phyloP scores from a whole-genome alignment of 2,113 vertebrate genomes.

The Heliornis fulica region DNA sequence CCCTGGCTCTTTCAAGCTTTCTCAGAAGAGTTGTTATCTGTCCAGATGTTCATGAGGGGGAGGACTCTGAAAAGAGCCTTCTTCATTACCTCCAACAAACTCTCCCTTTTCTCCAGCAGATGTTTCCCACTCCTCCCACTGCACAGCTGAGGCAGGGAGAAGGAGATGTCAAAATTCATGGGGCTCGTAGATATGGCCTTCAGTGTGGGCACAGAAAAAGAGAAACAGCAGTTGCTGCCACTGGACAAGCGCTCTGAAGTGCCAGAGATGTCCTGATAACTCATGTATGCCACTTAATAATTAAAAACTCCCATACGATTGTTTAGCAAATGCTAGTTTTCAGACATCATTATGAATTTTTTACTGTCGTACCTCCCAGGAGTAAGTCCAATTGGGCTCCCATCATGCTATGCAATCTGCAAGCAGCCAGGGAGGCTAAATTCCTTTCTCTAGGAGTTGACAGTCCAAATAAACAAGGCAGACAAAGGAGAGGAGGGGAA shows the following conservation, averaged over 20 bases:
- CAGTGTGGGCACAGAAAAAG: background rate
- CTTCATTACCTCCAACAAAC: slow-evolving; percentile 38
- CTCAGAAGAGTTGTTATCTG: slow-evolving; percentile 22
- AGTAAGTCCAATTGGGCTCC: background rate
- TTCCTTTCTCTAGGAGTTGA: slow-evolving; percentile 55
- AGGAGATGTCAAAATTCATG: background rate
- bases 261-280: background rate
- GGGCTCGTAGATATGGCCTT: background rate
- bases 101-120: background rate
- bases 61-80: slow-evolving; percentile 19
- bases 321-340: slow-evolving; percentile 9
- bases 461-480: slow-evolving; percentile 65
- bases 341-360: background rate
- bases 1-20: background rate
- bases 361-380: slow-evolving; percentile 36
- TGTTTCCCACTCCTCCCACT: slow-evolving; percentile 47
- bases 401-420: slow-evolving; percentile 4
- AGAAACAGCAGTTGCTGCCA: background rate
- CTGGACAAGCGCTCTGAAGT: background rate
- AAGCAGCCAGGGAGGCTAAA: slow-evolving; percentile 47
- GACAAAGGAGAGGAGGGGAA: slow-evolving; percentile 57
- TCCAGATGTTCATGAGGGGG: slow-evolving; percentile 46
- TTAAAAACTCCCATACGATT: slow-evolving; percentile 1
- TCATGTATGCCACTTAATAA: slow-evolving; percentile 21
- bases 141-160: slow-evolving; percentile 25